Evolutionary conservation across 2,888 invertebrate species (phyloP).

Genomic region (Thumatha senex): DNA sequence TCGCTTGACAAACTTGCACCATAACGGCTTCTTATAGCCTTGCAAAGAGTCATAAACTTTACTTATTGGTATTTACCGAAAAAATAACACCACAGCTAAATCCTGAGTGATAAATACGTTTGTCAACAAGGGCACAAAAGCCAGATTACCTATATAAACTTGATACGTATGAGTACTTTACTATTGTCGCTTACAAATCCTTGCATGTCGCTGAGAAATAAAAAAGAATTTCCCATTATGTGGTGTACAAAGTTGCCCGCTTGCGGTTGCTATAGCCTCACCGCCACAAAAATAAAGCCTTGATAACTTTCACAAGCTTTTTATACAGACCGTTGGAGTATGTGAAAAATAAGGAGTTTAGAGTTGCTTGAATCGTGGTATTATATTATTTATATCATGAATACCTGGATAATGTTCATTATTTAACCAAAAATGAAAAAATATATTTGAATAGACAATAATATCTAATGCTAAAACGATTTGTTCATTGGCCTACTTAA

Average conservation of each 20-base stretch:
- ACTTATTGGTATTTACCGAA: slow-evolving; percentile 17
- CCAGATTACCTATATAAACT: slow-evolving; percentile 35
- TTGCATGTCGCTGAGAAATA: slow-evolving; percentile 52
- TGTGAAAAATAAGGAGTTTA: slow-evolving; percentile 54
- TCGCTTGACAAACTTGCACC: neutral
- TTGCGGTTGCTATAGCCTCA: slow-evolving; percentile 52
- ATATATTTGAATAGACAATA: no score
- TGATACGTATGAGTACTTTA: slow-evolving; percentile 23
- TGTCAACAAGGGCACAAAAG: slow-evolving; percentile 37
- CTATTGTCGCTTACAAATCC: slow-evolving; percentile 44
- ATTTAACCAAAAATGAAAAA: no score
- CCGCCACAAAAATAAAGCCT: slow-evolving; percentile 57
- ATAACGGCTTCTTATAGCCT: neutral
- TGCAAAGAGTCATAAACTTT: slow-evolving; percentile 18
- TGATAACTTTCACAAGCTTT: slow-evolving; percentile 55
- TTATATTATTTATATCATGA: slow-evolving; percentile 27
- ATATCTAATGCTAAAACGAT: no score
- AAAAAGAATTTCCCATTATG: slow-evolving; percentile 64
- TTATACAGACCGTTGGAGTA: slow-evolving; percentile 56
- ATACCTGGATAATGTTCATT: neutral
- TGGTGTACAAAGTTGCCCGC: slow-evolving; percentile 61
- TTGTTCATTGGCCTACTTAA: no score
- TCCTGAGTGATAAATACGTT: slow-evolving; percentile 35
- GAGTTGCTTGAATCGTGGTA: slow-evolving; percentile 38
- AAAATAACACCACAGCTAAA: slow-evolving; percentile 27